A percentile compares a stretch with the other conserved stretches of the same genome.
phyloP scores from a whole-genome alignment of 2,888 invertebrate species.

The Cerastis rubricosa region DNA sequence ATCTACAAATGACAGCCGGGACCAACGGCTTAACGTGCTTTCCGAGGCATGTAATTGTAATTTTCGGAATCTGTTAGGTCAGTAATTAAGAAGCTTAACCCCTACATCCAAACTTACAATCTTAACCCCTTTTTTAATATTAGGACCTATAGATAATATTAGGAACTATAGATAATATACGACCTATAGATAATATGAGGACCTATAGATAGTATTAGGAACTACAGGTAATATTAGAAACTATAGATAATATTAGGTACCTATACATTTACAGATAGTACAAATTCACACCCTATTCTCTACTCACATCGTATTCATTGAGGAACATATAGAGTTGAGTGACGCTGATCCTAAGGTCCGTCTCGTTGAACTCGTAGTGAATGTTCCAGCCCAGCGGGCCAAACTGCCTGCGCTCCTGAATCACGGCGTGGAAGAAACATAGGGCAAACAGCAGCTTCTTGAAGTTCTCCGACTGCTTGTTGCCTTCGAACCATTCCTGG shows the following conservation, averaged over 20 bases:
- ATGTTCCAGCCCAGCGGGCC: conserved; percentile 99
- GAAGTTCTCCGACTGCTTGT: conserved; percentile 94
- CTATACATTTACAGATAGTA: not conserved
- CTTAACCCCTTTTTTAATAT: no score
- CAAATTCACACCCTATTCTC: not conserved
- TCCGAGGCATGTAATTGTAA: no score
- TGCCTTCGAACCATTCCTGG: conserved; percentile 96
- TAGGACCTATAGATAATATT: no score
- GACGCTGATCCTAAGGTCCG: conserved; percentile 97
- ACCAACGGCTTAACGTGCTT: no score
- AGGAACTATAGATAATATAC: no score
- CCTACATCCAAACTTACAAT: not conserved
- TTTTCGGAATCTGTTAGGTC: not conserved
- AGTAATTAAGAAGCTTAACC: not conserved
- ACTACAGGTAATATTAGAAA: no score
- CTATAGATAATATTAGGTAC: no score
- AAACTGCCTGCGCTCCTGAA: conserved; percentile 97
- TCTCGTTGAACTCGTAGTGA: conserved; percentile 98
- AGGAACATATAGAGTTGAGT: conserved; percentile 97
- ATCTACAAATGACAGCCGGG: no score
- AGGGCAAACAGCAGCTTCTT: conserved; percentile 96
- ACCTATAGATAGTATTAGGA: no score
- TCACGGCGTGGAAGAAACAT: conserved; percentile 98
- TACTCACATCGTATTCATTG: conserved; percentile 93
- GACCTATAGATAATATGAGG: no score